Conservation (phyloP, 2,113 vertebrate genomes). For the Myotis yumanensis region DNA sequence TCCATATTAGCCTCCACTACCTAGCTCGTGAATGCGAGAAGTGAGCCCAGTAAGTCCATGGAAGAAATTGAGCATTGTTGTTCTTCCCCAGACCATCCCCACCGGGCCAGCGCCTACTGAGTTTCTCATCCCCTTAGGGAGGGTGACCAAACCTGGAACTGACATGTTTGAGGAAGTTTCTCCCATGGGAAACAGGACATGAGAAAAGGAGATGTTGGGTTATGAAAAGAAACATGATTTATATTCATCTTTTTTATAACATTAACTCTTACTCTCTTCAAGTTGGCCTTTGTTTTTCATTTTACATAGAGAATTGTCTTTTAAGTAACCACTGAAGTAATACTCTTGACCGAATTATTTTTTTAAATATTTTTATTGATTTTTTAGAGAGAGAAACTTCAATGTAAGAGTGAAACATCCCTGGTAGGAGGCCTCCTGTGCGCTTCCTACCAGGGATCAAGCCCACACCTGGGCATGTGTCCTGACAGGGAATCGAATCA, state of each 20-base stretch:
- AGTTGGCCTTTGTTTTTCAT: background rate
- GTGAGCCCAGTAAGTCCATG: background rate
- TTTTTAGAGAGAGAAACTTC: background rate
- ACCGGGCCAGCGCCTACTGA: background rate
- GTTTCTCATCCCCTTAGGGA: background rate
- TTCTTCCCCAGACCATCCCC: background rate
- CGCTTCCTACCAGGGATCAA: background rate
- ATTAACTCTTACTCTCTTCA: background rate
- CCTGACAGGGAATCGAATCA: background rate
- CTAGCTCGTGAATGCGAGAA: background rate
- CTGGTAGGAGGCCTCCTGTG: background rate
- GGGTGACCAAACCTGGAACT: background rate
- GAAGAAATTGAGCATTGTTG: background rate
- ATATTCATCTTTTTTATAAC: background rate
- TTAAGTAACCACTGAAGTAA: background rate
- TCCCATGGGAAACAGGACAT: background rate
- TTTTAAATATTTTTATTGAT: background rate
- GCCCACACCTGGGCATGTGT: background rate
- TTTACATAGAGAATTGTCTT: background rate
- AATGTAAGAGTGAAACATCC: background rate
- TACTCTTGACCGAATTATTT: slow-evolving; percentile 14
- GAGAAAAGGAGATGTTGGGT: background rate
- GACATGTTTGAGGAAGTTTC: background rate
- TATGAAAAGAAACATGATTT: slow-evolving; percentile 1
- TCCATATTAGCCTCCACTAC: background rate